Conservation (phyloP, 2,113 vertebrate genomes). For the Ammospiza caudacuta region DNA sequence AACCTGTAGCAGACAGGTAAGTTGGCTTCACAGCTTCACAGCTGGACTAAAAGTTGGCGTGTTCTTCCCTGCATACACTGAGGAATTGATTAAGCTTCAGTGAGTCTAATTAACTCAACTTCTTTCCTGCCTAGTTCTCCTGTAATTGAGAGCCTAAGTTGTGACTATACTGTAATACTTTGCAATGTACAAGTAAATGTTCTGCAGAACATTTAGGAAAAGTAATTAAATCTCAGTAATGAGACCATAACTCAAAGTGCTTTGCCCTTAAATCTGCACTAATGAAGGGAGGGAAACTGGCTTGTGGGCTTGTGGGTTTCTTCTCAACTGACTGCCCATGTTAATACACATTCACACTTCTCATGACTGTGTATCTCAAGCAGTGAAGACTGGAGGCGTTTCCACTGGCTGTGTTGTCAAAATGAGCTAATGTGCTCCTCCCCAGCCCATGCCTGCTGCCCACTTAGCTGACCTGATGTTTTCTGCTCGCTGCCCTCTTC, state of each 20-base stretch:
- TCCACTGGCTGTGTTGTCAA: neutral
- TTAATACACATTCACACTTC: neutral
- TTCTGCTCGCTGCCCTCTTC: neutral
- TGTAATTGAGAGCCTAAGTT: constrained; percentile 55
- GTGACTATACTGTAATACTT: constrained; percentile 62
- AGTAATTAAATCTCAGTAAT: constrained; percentile 68
- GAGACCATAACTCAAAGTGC: constrained; percentile 39
- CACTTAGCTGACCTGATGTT: neutral
- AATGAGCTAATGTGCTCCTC: neutral
- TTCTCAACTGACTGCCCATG: neutral
- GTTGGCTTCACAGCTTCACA: constrained; percentile 15
- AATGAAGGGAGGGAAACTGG: constrained; percentile 4
- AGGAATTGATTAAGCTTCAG: constrained; percentile 64
- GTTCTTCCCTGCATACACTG: neutral
- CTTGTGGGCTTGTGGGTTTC: neutral
- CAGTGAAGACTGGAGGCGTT: neutral
- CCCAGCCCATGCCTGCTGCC: neutral
- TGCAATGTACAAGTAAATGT: constrained; percentile 59
- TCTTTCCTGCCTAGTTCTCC: constrained; percentile 46
- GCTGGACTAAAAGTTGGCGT: neutral
- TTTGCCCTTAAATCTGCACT: constrained; percentile 39
- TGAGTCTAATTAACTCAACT: constrained; percentile 59
- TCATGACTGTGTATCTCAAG: neutral
- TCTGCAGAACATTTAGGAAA: constrained; percentile 64
- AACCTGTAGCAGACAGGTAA: neutral